phyloP scores from a whole-genome alignment of 2,888 invertebrate genomes.

The Calliphora vomitoria region DNA sequence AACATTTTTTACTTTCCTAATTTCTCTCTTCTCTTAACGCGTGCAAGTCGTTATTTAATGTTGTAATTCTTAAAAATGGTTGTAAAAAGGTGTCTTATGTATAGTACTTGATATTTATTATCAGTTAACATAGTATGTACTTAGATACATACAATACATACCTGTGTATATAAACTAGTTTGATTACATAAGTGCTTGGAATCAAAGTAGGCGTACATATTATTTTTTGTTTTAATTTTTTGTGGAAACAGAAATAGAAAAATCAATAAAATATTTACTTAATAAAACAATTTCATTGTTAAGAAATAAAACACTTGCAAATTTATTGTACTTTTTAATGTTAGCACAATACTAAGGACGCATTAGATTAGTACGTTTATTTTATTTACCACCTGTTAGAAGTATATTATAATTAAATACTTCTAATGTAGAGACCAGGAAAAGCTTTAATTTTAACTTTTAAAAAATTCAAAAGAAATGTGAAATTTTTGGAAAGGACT shows the following conservation, averaged over 20 bases:
- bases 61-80: constrained; percentile 5
- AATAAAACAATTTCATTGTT: neutral
- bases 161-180: neutral
- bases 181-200: constrained; percentile 1
- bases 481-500: no score
- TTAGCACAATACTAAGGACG: no score
- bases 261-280: neutral
- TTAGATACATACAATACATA: no score
- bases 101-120: constrained; percentile 48
- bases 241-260: neutral
- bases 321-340: no score
- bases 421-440: no score
- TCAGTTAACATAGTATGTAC: constrained; percentile 31
- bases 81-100: constrained; percentile 28
- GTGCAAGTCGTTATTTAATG: neutral
- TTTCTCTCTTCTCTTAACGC: neutral
- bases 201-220: constrained; percentile 19
- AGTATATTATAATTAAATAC: no score
- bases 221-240: neutral
- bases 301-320: no score
- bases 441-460: no score
- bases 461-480: no score
- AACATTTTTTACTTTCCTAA: neutral
- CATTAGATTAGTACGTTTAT: no score
- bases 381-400: no score